A percentile compares a stretch with the other conserved stretches of the same genome.
Evolutionary conservation across 2,113 vertebrate genomes (phyloP).

Genomic region (Serinus canaria): DNA sequence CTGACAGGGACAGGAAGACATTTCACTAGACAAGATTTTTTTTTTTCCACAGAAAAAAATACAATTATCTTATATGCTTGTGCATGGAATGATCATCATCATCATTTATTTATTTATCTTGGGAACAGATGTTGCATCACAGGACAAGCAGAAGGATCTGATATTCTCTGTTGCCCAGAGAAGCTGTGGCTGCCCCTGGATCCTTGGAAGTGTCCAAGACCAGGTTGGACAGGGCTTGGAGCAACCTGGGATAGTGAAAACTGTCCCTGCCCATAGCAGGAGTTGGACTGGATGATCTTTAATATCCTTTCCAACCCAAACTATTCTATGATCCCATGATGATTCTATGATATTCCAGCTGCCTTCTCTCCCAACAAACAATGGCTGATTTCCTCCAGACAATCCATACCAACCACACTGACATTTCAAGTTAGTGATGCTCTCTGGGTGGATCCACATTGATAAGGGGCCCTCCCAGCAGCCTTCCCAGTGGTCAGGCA

Average conservation of each 20-base stretch:
- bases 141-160: background rate
- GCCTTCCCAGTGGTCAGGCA: background rate
- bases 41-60: background rate
- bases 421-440: background rate
- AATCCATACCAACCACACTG: background rate
- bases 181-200: background rate
- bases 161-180: background rate
- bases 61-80: background rate
- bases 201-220: background rate
- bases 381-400: background rate
- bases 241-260: fast-evolving
- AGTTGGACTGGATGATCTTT: background rate
- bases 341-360: background rate
- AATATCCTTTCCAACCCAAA: background rate
- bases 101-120: background rate
- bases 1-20: background rate
- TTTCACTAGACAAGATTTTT: background rate
- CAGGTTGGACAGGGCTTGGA: fast-evolving
- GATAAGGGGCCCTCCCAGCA: background rate
- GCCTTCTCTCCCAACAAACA: fast-evolving
- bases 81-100: background rate
- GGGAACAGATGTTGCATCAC: background rate
- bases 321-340: background rate
- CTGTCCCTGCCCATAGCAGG: background rate
- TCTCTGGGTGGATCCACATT: background rate